Percentiles rank a stretch among this genome's conserved stretches.
Conservation (phyloP, 2,113 vertebrate genomes). For the Tychaedon coryphoeus region DNA sequence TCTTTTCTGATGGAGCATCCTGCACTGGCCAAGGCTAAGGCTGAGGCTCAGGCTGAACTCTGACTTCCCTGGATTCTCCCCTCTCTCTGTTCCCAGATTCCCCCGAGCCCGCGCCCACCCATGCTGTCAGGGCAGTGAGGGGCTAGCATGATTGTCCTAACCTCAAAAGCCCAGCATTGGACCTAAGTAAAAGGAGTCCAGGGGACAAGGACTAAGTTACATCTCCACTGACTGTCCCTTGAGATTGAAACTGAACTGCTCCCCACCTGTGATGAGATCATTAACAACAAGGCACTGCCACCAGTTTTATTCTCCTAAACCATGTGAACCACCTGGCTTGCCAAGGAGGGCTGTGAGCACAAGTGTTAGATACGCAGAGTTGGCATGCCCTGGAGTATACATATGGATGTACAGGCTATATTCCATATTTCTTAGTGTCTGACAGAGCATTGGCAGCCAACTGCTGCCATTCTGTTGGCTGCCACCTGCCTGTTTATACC, state of each 20-base stretch:
- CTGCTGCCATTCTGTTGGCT: neutral
- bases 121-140: neutral
- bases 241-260: neutral
- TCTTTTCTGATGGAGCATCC: neutral
- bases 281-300: neutral
- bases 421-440: neutral
- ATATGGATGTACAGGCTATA: neutral
- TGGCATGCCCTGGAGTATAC: neutral
- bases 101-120: rapidly evolving
- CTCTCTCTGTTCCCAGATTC: no score
- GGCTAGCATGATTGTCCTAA: neutral
- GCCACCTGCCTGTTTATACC: neutral
- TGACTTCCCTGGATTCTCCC: neutral
- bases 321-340: neutral
- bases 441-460: neutral
- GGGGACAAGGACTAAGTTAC: neutral
- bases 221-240: neutral
- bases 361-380: rapidly evolving
- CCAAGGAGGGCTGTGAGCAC: rapidly evolving
- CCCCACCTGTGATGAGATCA: neutral
- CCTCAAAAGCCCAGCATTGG: rapidly evolving
- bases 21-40: neutral
- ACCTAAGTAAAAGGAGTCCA: neutral
- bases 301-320: neutral
- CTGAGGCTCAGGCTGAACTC: neutral